Base-by-base conservation (phyloP, 2,797 vertebrate genomes). In the Oryzias dopingdopingensis region DNA sequence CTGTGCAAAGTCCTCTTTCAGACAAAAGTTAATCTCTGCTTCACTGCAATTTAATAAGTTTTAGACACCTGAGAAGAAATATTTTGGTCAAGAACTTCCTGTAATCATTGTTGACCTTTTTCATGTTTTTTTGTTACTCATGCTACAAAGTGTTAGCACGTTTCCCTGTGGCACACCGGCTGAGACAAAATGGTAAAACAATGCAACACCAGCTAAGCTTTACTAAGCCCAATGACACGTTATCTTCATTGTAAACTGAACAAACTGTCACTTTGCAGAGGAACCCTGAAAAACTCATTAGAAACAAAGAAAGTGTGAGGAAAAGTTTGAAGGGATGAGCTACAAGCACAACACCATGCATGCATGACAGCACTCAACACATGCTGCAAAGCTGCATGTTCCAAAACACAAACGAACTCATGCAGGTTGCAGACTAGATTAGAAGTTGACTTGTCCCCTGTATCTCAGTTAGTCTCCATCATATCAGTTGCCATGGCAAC, bases 281-380 rank as follows among this genome's bases (percentile, higher is more conserved):
- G 73, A 89, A 84, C 83, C 86, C 78, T 74, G 76, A 74, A 41
- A 54, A 26, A 55, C 17, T 55, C n/a, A 50, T 52, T 20, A 52
- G 51, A 49, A 58, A 68, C 26, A 75, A 67, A 86, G 82, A 72
- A 55, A 72, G 77, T 79, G 82, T 55, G 73, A 83, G 82, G 82
- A 86, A 81, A 86, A 68, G 79, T 54, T 74, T 78, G 76, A 76
- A 88, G 88, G 80, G 88, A 89, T 91, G 90, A 82, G 72, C 71
- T 76, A 84, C 68, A 57, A 55, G 80, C 62, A 65, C 41, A 69
- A 56, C 32, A 52, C 50, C 47, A 46, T 47, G 75, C 23, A 15
- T 37, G 60, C 54, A 69, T 47, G 2, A 44, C 72, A 53, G 52
- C 60, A 12, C 55, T 66, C 24, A 7, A 70, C 41, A 32, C 52